These are phyloP conservation scores for Gonioctena quinquepunctata DNA, from an alignment of 1,140 invertebrate genomes.

Conservation along the genomic window DNA sequence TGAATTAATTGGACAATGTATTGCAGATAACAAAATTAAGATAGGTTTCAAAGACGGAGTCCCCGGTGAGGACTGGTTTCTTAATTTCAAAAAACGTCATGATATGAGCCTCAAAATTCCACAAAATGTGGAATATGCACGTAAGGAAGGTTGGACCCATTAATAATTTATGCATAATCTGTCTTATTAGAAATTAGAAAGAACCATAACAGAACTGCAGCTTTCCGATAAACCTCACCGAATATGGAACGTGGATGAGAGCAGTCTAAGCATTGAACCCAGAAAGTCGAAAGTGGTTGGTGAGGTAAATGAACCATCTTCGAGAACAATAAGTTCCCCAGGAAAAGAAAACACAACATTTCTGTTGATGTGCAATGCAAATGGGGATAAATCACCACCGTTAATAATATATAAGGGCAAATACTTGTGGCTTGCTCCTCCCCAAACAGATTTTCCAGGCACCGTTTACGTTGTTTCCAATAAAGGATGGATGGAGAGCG, in stretches of 20 bases:
- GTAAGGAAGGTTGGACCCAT: conserved; percentile 29
- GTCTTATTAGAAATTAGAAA: conserved; percentile 34
- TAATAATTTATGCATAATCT: conserved; percentile 45
- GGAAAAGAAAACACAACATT: conserved; percentile 46
- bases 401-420: conserved; percentile 49
- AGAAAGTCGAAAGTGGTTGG: conserved; percentile 45
- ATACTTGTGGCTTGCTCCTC: conserved; percentile 22
- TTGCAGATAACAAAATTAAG: conserved; percentile 40
- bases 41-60: conserved; percentile 48
- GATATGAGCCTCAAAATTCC: not conserved
- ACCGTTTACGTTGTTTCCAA: conserved; percentile 44
- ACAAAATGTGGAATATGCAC: not conserved
- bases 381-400: conserved; percentile 47
- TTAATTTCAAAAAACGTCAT: not conserved
- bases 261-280: conserved; percentile 41
- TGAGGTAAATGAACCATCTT: conserved; percentile 32
- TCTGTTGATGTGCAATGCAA: conserved; percentile 35
- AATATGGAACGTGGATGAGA: conserved; percentile 39
- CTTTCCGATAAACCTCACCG: conserved; percentile 19
- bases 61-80: conserved; percentile 54
- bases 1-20: conserved; percentile 43
- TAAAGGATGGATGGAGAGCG: conserved; percentile 49
- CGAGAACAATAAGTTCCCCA: conserved; percentile 41
- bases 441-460: conserved; percentile 31
- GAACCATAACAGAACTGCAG: conserved; percentile 31